Conservation (phyloP, 2,888 invertebrate species). For the Sisyra terminalis region DNA sequence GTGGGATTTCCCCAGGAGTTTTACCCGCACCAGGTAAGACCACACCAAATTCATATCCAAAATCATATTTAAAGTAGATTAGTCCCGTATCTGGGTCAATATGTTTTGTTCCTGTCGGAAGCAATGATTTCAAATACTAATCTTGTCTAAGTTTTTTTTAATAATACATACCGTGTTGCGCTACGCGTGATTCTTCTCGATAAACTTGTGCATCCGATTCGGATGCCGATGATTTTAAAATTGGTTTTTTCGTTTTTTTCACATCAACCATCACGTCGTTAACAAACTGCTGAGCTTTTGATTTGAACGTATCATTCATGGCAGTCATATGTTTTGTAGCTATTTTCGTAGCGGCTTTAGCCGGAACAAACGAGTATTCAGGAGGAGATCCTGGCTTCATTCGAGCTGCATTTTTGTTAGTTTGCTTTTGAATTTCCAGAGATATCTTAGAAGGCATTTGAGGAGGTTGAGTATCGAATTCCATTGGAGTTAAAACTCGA, state of each 20-base stretch:
- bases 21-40: constrained; percentile 49
- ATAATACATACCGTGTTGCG: constrained; percentile 47
- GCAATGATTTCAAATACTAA: background rate
- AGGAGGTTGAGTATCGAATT: constrained; percentile 38
- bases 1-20: constrained; percentile 24
- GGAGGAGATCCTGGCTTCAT: constrained; percentile 41
- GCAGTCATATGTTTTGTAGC: constrained; percentile 45
- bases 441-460: constrained; percentile 24
- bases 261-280: constrained; percentile 46
- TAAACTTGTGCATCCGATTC: constrained; percentile 46
- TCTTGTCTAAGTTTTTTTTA: background rate
- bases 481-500: constrained; percentile 39
- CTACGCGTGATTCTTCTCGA: constrained; percentile 49
- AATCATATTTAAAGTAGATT: constrained; percentile 69
- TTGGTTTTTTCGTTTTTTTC: constrained; percentile 26
- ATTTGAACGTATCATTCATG: constrained; percentile 49
- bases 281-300: constrained; percentile 50
- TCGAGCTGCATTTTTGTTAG: constrained; percentile 9
- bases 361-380: constrained; percentile 35
- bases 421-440: constrained; percentile 5
- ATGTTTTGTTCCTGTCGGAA: constrained; percentile 47
- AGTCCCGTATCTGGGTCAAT: constrained; percentile 59
- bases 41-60: constrained; percentile 63
- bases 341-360: constrained; percentile 29
- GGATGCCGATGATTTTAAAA: constrained; percentile 28